Evolutionary conservation across 2,888 invertebrate species (phyloP).

Genomic region (Caenorhabditis angaria): DNA sequence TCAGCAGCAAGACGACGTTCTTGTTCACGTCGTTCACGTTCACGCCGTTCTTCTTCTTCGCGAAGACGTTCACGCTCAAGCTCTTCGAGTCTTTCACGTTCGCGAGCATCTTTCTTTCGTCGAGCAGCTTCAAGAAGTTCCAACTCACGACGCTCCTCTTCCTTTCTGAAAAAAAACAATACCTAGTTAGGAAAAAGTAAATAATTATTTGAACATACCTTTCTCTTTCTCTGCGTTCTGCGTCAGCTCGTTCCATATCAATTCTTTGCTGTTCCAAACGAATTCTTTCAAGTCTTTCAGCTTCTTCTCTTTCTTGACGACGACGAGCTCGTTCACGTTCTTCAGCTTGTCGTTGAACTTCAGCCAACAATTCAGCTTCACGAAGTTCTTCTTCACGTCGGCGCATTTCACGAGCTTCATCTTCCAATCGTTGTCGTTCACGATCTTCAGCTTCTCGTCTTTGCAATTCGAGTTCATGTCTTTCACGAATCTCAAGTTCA

Average conservation of each 20-base stretch:
- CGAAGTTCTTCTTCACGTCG: constrained; percentile 58
- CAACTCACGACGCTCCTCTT: constrained; percentile 59
- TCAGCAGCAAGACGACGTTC: constrained; percentile 63
- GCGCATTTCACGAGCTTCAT: constrained; percentile 59
- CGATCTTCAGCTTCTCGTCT: constrained; percentile 55
- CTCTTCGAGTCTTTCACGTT: constrained; percentile 56
- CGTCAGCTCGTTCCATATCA: constrained; percentile 61
- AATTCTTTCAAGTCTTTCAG: constrained; percentile 63
- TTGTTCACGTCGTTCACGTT: constrained; percentile 61
- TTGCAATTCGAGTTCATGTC: constrained; percentile 56
- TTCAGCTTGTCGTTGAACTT: constrained; percentile 57
- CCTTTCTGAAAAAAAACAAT: constrained; percentile 32
- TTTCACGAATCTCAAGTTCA: constrained; percentile 61
- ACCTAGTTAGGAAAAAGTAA: neutral
- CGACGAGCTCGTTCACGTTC: constrained; percentile 62
- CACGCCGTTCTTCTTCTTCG: constrained; percentile 65
- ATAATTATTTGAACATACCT: constrained; percentile 6
- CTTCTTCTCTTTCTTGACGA: constrained; percentile 60
- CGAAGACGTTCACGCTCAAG: constrained; percentile 59
- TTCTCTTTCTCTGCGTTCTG: constrained; percentile 54
- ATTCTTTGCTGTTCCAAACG: constrained; percentile 68
- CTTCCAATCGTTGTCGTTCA: constrained; percentile 65
- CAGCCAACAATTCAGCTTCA: constrained; percentile 61
- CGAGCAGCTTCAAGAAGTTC: constrained; percentile 66
- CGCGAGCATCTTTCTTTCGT: constrained; percentile 57